Percentiles rank a stretch among this genome's conserved stretches.
phyloP scores from a whole-genome alignment of 2,797 vertebrate genomes.

The Chelonia mydas region DNA sequence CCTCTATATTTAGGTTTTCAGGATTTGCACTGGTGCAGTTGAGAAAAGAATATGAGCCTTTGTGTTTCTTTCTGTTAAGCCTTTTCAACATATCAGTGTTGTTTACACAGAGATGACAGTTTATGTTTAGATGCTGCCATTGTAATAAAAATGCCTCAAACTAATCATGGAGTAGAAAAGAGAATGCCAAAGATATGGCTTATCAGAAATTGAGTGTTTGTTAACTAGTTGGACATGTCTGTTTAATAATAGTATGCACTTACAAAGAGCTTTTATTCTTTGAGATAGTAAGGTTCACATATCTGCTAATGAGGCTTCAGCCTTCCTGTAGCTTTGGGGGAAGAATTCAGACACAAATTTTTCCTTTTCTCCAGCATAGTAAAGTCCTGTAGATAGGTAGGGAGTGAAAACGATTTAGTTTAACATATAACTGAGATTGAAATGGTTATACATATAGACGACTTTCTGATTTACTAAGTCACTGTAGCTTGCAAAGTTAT shows the following conservation, averaged over 20 bases:
- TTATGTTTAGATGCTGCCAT: not conserved
- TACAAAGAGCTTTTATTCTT: not conserved
- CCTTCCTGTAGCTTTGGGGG: not conserved
- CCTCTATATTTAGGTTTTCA: not conserved
- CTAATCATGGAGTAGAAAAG: not conserved
- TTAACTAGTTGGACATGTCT: not conserved
- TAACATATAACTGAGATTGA: not conserved
- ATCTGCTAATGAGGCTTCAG: not conserved
- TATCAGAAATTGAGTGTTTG: not conserved
- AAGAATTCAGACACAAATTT: not conserved
- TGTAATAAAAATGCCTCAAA: not conserved
- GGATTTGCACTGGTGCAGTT: not conserved
- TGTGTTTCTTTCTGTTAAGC: not conserved
- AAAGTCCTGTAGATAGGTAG: not conserved
- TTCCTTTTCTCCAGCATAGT: not conserved
- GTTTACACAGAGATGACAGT: not conserved
- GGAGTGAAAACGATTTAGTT: not conserved
- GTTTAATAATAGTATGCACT: not conserved
- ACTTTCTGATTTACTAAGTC: not conserved
- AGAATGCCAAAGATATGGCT: not conserved
- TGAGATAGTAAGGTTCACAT: not conserved
- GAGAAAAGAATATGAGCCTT: not conserved
- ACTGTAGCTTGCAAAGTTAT: not conserved
- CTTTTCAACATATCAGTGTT: not conserved
- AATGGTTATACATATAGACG: not conserved